Base-by-base conservation (phyloP, 2,888 invertebrate genomes). In the Carcina quercana region DNA sequence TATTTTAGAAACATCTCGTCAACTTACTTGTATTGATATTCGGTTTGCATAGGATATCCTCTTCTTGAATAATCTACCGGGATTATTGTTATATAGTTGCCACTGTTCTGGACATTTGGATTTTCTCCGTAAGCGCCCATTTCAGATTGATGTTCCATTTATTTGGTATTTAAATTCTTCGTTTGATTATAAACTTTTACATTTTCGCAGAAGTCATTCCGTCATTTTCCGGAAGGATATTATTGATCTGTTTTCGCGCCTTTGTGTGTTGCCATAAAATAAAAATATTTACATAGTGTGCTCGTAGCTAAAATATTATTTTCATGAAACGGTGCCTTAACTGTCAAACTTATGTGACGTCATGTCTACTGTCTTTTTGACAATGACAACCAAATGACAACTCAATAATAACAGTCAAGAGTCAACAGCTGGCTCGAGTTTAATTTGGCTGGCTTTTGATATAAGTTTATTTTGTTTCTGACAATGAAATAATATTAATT, bases 21-120 rank as follows among this genome's bases (percentile, higher is more conserved):
- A n/a, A n/a, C 70, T 67, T 67, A 87, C 86, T 85, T 86, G 59
- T 86, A 87, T 56, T 86, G 86, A 58, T 86, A 86, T 59, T 86
- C 85, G 1, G 86, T 83, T 57, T 86, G 86, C 50, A 85, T 80
- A 22, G 85, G 82, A 59, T 85, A 86, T 40, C 85, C 85, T 43
- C 86, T 69, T 34, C 87, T 65, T 12, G 86, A 79, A 62, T 86
- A 87, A 43, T 87, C 87, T 20, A 87, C 86, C 2, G 87, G 87
- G 40, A 87, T 87, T 20, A 87, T 86, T 12, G 87, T 87, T 22
- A 87, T 86, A 50, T 86, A 87, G 60, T 83, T 86, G 37, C 85
- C 80, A 53, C 71, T 80, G 40, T 80, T 82, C 50, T 82, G 82
- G 15, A 78, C 80, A 46, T 74, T 83, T 2, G 78, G 68, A 55